Evolutionary conservation across 2,888 invertebrate genomes (phyloP), one percentile per base, ranked within the genome.

Genomic region (Nycteola revayana): DNA sequence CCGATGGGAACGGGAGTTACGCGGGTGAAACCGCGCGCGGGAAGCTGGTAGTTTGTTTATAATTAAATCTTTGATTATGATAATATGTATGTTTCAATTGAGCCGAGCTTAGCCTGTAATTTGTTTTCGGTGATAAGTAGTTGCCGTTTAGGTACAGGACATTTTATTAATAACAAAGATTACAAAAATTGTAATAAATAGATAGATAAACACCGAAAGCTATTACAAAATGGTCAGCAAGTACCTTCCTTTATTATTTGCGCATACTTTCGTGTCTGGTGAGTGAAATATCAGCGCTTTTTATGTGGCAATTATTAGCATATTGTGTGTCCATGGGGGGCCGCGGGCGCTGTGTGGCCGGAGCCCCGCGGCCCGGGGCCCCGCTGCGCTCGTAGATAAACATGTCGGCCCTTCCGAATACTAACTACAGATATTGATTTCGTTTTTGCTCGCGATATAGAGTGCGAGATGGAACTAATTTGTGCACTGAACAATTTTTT

Each of bases 301-400:
- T 59, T 56, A 52, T 42, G 42, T 48, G 51, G 59, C 58, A 68
- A 73, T 74, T 69, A 75, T 76, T 74, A 78, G 72, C 77, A 75
- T 76, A 76, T 66, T 66, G 64, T 49, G 41, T 54, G 40, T 9
- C 59, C 38, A 49, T 54, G 54, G 58, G 63, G 57, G 60, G 35
- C 66, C 51, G 56, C 58, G 35, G 49, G 45, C 57, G 33, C 53
- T 29, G 36, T 25, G 34, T 37, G 33, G 22, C 27, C 38, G 45
- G 41, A 47, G 46, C 40, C 33, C 36, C n/a, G n/a, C n/a, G n/a
- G 36, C 32, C 17, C 42, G 37, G 51, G 47, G 41, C 63, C 77
- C 75, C 59, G 74, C 75, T 63, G 75, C 9, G 56, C 43, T 46
- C 55, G 43, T 67, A 68, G 66, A 73, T 76, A 65, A 71, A 74